Evolutionary conservation across 2,888 invertebrate species (phyloP).

Genomic region (Tetragnatha montana): DNA sequence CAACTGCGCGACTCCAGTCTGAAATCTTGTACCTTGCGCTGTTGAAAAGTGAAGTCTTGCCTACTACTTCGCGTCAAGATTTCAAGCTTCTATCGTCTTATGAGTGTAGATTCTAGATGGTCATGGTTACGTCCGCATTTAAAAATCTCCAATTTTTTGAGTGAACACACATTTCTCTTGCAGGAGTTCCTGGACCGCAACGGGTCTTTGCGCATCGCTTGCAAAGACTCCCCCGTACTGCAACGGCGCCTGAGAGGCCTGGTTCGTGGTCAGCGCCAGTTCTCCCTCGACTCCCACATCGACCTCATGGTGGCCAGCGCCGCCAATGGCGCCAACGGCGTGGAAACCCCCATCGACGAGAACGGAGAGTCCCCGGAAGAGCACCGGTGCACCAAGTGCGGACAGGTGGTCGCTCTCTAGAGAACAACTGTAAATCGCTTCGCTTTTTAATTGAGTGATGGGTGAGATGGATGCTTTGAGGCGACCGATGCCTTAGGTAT

Average conservation of each 20-base stretch:
- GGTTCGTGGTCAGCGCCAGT: slow-evolving; percentile 92
- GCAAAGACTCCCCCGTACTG: slow-evolving; percentile 88
- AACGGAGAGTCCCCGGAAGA: slow-evolving; percentile 30
- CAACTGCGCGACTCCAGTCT: no score
- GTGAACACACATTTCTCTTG: slow-evolving; percentile 76
- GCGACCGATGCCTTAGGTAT: no score
- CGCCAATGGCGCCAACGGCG: slow-evolving; percentile 21
- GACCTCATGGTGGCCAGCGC: slow-evolving; percentile 82
- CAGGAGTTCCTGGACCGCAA: slow-evolving; percentile 84
- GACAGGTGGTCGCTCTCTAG: slow-evolving; percentile 42
- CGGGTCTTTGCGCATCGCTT: slow-evolving; percentile 82
- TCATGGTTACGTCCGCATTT: neutral
- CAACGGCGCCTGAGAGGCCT: slow-evolving; percentile 90
- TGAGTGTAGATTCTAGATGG: no score
- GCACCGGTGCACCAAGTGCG: slow-evolving; percentile 46
- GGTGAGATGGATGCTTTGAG: neutral
- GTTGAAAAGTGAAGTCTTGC: no score
- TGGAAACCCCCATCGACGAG: slow-evolving; percentile 3
- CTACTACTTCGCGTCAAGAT: no score
- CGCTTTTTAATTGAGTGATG: neutral
- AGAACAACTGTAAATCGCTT: neutral
- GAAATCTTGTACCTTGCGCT: no score
- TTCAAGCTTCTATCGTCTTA: no score
- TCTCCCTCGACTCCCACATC: slow-evolving; percentile 92
- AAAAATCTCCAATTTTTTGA: slow-evolving; percentile 59